Evolutionary conservation across 2,888 invertebrate genomes (phyloP), one percentile per base, ranked within the genome.

Genomic region (Agrotis segetum): DNA sequence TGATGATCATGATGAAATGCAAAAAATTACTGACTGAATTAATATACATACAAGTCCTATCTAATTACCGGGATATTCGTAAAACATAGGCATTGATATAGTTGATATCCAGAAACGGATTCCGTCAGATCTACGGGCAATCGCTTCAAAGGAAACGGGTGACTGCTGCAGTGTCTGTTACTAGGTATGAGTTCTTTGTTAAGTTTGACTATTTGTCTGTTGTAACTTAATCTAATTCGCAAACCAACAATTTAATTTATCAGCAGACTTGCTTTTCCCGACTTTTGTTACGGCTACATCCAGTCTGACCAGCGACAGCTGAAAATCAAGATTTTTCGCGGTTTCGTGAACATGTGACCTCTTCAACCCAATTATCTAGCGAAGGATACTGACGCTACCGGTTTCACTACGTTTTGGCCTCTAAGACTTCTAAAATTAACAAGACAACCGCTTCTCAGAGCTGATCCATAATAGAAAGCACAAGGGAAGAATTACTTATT

Each of bases 241-340:
- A 49, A 71, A 11, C 19, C 16, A 21, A 47, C 11, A 58, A 46
- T 68, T 3, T 47, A 49, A 65, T 29, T 29, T 19, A n/a, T 24
- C 14, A 44, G 13, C 17, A 19, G 14, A 34, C 17, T 61, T 21
- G 17, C 5, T 6, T 34, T 60, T 46, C 24, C 13, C 29, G 9
- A 47, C 49, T 44, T 49, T 60, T 68, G 40, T 61, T 46, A 49
- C 16, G 6, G 47, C 49, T 44, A 7, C n/a, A 47, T 49, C 17
- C 40, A 61, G 56, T 40, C n/a, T 52, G 40, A 61, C 55, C 24
- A 79, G 61, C 74, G 49, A 17, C 52, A 47, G 47, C 24, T 50
- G n/a, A 71, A 78, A 56, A 63, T 79, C 79, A 61, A 52, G 75
- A 72, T 79, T 76, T 24, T 52, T 56, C 60, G 65, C 56, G 76